These are phyloP conservation scores for Tragelaphus strepsiceros DNA, from an alignment of 2,113 vertebrate species.

Conservation along the genomic window DNA sequence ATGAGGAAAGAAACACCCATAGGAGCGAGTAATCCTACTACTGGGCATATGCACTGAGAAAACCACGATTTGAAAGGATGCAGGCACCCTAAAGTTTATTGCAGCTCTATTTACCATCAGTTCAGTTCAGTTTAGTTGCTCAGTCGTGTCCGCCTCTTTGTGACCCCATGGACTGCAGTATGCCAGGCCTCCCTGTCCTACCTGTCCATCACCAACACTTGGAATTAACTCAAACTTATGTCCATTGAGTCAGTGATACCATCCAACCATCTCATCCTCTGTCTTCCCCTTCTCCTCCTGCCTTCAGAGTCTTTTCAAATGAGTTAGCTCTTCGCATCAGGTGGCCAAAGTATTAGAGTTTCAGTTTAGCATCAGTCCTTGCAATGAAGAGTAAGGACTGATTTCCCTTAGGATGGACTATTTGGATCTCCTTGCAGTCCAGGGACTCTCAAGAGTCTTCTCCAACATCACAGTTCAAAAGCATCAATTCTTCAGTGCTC, in stretches of 20 bases:
- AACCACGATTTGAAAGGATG: background rate
- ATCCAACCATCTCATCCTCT: background rate
- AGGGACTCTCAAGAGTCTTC: background rate
- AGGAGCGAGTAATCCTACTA: background rate
- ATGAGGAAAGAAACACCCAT: background rate
- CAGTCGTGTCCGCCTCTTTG: background rate
- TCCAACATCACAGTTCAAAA: background rate
- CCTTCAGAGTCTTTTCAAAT: background rate
- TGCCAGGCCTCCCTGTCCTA: background rate
- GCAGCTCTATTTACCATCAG: background rate
- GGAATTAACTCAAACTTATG: background rate
- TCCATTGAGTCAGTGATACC: background rate
- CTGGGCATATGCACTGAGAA: background rate
- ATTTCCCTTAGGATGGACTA: background rate
- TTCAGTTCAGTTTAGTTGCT: background rate
- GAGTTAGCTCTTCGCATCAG: background rate
- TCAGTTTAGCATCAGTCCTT: background rate
- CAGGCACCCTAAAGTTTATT: background rate
- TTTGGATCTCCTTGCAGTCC: background rate
- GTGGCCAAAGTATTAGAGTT: background rate
- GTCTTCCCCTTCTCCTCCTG: background rate
- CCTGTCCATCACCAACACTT: background rate
- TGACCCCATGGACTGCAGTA: background rate
- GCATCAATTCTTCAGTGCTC: background rate
- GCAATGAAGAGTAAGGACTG: background rate